Evolutionary conservation across 30 jellyfish, hydroid and myxozoan species (phyloP).

Genomic region (Phacellophora camtschatica): DNA sequence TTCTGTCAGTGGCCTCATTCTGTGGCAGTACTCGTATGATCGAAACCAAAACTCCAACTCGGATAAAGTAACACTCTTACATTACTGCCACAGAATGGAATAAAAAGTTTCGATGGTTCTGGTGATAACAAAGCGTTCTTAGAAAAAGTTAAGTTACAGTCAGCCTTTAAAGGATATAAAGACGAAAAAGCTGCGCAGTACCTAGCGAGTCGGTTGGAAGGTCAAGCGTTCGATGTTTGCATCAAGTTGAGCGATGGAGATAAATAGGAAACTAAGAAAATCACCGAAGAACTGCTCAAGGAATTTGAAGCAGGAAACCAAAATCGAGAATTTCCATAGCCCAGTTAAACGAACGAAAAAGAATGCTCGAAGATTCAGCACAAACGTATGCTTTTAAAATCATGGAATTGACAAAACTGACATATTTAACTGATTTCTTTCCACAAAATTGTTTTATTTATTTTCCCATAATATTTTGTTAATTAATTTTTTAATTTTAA

Average conservation of each 20-base stretch:
- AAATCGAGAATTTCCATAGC: conserved; percentile 26
- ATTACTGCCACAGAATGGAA: conserved; percentile 42
- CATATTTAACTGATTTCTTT: conserved; percentile 40
- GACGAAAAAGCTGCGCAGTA: not conserved
- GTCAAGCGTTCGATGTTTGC: conserved; percentile 48
- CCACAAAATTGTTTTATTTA: too few species aligned
- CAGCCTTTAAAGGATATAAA: conserved; percentile 1
- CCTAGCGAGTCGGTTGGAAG: conserved; percentile 24
- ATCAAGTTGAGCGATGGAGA: conserved; percentile 39
- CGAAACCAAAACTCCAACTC: not conserved
- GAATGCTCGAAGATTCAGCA: conserved; percentile 25
- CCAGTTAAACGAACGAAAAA: conserved; percentile 4
- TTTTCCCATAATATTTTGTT: too few species aligned
- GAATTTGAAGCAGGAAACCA: conserved; percentile 44
- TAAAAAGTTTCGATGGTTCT: conserved; percentile 13
- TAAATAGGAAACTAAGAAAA: conserved; percentile 8
- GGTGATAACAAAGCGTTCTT: conserved; percentile 23
- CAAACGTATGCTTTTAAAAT: conserved; percentile 25
- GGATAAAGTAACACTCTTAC: conserved; percentile 21
- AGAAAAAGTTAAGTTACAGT: conserved; percentile 19
- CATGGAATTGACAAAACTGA: conserved; percentile 2
- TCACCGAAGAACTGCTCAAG: conserved; percentile 25
- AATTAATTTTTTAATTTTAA: too few species aligned
- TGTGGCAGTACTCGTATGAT: not conserved
- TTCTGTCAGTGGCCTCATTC: not conserved